Base-by-base conservation (phyloP, 2,888 invertebrate species). In the Lomographa bimaculata region DNA sequence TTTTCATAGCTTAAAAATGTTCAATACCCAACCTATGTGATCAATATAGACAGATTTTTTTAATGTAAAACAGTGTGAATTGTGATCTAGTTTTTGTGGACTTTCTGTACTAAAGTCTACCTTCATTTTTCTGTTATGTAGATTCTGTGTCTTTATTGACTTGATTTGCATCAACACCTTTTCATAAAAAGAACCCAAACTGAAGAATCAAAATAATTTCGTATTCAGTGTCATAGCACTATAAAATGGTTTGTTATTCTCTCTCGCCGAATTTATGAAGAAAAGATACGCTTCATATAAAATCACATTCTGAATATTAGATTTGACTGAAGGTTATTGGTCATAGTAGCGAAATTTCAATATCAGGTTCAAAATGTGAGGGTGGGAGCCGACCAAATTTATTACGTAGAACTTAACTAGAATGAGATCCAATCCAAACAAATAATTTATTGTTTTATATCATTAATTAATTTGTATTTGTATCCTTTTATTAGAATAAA, bases 171-270 rank as follows among this genome's bases (percentile, higher is more conserved):
- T 5, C 3, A 7, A 16, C 16, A 16, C 16, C 14, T 26, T 8
- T 26, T 26, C 8, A 7, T 7, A 21, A 7, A 23, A 14, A 12
- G 11, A 38, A 1, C 21, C 8, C 21, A 35, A 35, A 41, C 16
- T 12, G 11, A 34, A 26, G 5, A 7, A 7, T 7, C 7, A 8
- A 20, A 19, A 16, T 6, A 35, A 21, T 36, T 17, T 23, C 18
- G 25, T 35, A 36, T 46, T 46, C 44, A 40, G 29, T 34, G 26
- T 36, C 32, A 37, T 33, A 24, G 34, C 32, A 32, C 24, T 9
- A 45, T 48, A 50, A 49, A 55, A 39, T 34, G 46, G 50, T 53
- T 48, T 55, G 35, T 43, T 53, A 48, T 50, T 53, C 23, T 42
- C 36, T 21, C 5, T 25, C 10, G 6, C 17, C 21, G 7, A 26